Base-by-base conservation (phyloP, 2,888 invertebrate genomes). In the Plebejus melissa region DNA sequence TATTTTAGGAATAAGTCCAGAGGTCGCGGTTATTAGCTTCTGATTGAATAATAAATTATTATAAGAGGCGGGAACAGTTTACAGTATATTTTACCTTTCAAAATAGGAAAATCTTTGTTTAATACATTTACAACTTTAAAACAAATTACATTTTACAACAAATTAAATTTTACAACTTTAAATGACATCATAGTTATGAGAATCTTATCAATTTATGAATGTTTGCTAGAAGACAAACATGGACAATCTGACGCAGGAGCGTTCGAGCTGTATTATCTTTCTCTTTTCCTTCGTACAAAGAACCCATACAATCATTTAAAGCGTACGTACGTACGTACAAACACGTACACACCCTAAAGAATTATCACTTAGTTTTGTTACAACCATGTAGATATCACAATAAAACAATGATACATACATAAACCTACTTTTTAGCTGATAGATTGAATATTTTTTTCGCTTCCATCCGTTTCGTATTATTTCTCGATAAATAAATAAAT, bases 401-500 rank as follows among this genome's bases (percentile, higher is more conserved):
- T n/a, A 60, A 32, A 60, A 60, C 0, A 60, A 32, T 60, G 28
- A 13, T 36, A 65, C 16, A 13, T 36, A 65, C 16, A 65, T 36
- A 65, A 32, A 65, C 13, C 32, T 65, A 60, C 60, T 36, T 60
- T 60, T 32, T 36, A 65, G 32, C 1, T 32, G 32, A 36, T 32
- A 28, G 32, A 32, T 36, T 1, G 4, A 32, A 13, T 1, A 36
- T 6, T 11, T 36, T 65, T 32, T 28, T 13, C 65, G 32, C 5
- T 60, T 0, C 28, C 13, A 13, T 65, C 13, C 13, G 5, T 50
- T 13, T 13, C 28, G 16, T 32, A 65, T 65, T 65, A 32, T 36
- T 65, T 16, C 65, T 32, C 65, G 65, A 36, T 65, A 65, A 65
- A 13, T 65, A 65, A 46, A 71, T 46, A 41, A 28, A 46, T 71